Evolutionary conservation across 2,888 invertebrate species (phyloP).

Genomic region (Dyspetes luteomarginatus): DNA sequence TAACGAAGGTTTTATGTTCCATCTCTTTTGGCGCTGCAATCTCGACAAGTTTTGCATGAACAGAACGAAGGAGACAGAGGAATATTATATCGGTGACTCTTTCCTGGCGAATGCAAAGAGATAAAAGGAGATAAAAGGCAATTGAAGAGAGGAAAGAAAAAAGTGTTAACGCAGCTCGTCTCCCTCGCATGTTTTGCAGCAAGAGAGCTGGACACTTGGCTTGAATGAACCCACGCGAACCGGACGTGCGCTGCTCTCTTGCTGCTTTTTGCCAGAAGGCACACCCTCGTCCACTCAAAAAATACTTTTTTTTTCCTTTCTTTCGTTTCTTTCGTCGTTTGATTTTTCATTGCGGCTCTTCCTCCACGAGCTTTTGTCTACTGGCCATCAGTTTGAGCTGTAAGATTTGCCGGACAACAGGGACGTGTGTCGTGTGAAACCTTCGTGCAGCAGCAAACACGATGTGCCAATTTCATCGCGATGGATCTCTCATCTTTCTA

Average conservation of each 20-base stretch:
- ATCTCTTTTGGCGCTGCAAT: constrained; percentile 22
- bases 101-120: neutral
- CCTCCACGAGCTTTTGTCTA: constrained; percentile 56
- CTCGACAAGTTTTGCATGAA: neutral
- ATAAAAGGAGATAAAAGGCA: constrained; percentile 43
- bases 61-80: neutral
- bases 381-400: constrained; percentile 17
- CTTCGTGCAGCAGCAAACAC: constrained; percentile 24
- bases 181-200: constrained; percentile 18
- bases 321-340: constrained; percentile 43
- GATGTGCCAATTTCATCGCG: neutral
- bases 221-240: constrained; percentile 77
- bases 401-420: constrained; percentile 46
- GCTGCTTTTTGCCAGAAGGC: constrained; percentile 56
- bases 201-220: constrained; percentile 61
- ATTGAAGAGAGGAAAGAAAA: constrained; percentile 29
- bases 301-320: constrained; percentile 38
- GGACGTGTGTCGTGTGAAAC: constrained; percentile 32
- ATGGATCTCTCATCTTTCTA: neutral
- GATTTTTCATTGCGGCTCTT: constrained; percentile 55
- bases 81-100: constrained; percentile 34
- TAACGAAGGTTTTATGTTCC: constrained; percentile 3
- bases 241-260: constrained; percentile 58
- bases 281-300: constrained; percentile 63
- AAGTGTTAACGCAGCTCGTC: constrained; percentile 46